A percentile compares a stretch with the other conserved stretches of the same genome.
Evolutionary conservation across 2,113 vertebrate species (phyloP).

Genomic region (Diglossa brunneiventris): DNA sequence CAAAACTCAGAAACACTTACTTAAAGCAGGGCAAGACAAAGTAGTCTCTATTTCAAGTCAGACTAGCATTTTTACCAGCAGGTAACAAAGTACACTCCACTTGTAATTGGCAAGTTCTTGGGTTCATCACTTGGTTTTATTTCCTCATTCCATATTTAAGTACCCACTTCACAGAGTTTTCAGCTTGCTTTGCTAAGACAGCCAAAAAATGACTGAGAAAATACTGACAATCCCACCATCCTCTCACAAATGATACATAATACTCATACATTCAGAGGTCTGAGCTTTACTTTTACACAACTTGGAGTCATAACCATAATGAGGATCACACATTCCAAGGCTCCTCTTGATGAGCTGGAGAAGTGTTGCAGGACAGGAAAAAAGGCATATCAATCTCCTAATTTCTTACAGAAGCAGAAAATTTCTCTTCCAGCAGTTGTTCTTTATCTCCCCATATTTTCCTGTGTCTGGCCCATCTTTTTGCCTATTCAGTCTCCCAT

Average conservation of each 20-base stretch:
- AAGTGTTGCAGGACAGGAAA: background rate
- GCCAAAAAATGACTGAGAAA: background rate
- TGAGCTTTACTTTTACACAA: background rate
- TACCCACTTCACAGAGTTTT: background rate
- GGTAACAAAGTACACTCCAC: background rate
- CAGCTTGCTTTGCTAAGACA: background rate
- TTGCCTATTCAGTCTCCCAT: background rate
- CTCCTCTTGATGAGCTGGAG: background rate
- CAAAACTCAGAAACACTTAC: background rate
- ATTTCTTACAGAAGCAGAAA: background rate
- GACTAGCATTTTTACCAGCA: background rate
- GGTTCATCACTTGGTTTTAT: background rate
- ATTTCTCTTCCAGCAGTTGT: background rate
- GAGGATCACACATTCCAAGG: background rate
- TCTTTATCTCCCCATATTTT: background rate
- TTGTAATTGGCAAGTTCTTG: background rate
- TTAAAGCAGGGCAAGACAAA: background rate
- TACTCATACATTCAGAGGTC: background rate
- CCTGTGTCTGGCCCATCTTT: background rate
- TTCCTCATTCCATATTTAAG: background rate
- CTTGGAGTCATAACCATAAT: background rate
- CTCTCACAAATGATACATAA: background rate
- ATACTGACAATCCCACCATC: background rate
- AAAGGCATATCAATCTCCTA: background rate
- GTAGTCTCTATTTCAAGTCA: background rate